Conservation (phyloP, 2,888 invertebrate genomes). For the Luperina nickerlii region DNA sequence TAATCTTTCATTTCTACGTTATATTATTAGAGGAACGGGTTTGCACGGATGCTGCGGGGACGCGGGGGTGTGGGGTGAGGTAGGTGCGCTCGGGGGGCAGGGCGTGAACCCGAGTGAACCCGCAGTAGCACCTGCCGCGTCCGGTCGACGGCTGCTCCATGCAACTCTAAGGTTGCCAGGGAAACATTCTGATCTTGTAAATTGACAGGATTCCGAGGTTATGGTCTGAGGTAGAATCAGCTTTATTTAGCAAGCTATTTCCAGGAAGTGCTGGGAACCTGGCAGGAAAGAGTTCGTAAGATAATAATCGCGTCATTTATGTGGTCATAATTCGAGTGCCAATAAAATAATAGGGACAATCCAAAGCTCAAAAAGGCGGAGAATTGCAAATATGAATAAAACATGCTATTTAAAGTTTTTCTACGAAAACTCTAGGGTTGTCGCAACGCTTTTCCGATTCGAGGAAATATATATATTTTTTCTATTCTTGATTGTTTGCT, state of each 20-base stretch:
- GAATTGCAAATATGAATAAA: not conserved
- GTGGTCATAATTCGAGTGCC: not conserved
- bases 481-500: not conserved
- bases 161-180: constrained; percentile 65
- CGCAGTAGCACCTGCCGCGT: constrained; percentile 89
- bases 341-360: not conserved
- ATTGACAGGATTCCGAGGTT: constrained; percentile 56
- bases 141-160: constrained; percentile 76
- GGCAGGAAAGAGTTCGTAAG: not conserved
- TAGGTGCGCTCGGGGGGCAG: constrained; percentile 67
- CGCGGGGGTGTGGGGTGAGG: constrained; percentile 66
- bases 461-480: not conserved
- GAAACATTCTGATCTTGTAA: constrained; percentile 56
- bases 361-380: not conserved
- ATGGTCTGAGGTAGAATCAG: constrained; percentile 35
- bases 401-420: not conserved
- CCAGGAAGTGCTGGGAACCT: not conserved
- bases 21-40: constrained; percentile 90
- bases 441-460: constrained; percentile 1
- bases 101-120: constrained; percentile 89
- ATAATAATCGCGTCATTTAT: not conserved
- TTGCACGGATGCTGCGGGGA: constrained; percentile 88
- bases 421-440: constrained; percentile 17
- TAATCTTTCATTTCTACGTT: constrained; percentile 90
- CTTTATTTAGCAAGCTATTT: not conserved